A percentile compares a stretch with the other conserved stretches of the same genome.
Conservation (phyloP, 2,888 invertebrate genomes). For the Xestia sexstrigata region DNA sequence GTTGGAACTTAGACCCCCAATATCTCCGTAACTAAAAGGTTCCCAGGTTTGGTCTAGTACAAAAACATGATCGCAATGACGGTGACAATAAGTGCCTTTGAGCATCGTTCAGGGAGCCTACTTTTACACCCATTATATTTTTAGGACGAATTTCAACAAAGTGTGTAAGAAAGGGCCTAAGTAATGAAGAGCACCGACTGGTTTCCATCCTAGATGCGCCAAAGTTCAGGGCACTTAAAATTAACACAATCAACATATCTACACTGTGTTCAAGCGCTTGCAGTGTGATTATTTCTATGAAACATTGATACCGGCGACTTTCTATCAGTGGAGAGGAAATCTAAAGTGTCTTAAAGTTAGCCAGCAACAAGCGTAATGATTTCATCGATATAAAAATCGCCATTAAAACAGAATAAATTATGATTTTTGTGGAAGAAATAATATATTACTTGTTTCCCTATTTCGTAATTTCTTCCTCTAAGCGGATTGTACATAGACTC, state of each 20-base stretch:
- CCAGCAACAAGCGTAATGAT: background rate
- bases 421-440: background rate
- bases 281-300: background rate
- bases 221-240: too few species aligned
- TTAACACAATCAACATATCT: background rate
- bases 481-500: slow-evolving; percentile 28
- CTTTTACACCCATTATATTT: background rate
- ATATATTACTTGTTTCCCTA: background rate
- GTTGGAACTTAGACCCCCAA: too few species aligned
- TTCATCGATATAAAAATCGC: background rate
- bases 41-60: too few species aligned
- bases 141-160: background rate
- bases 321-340: background rate
- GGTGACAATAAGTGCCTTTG: too few species aligned
- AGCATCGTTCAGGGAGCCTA: too few species aligned
- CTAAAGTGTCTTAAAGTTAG: background rate
- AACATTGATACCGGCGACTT: background rate
- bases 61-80: too few species aligned
- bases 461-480: background rate
- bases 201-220: background rate
- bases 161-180: background rate
- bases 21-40: too few species aligned
- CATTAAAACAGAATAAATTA: background rate
- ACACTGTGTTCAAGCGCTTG: background rate
- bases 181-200: background rate